Percentiles rank a stretch among this genome's conserved stretches.
Conservation (phyloP, 2,888 invertebrate genomes). For the Iselma pallidipennis region DNA sequence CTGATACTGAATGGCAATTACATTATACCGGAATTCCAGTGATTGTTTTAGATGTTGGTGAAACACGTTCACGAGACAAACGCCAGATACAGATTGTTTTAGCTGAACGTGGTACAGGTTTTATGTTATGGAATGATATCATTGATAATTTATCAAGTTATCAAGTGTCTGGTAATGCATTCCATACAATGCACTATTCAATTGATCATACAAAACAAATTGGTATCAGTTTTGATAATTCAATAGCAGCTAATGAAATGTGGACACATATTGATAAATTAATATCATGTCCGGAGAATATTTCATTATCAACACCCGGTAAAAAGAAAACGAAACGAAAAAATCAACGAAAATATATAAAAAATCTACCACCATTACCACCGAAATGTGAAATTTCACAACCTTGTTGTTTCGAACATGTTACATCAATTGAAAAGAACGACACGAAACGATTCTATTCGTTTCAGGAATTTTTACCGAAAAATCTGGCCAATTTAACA, state of each 20-base stretch:
- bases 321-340: constrained; percentile 63
- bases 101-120: constrained; percentile 76
- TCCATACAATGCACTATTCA: constrained; percentile 82
- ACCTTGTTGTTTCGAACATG: constrained; percentile 84
- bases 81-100: constrained; percentile 71
- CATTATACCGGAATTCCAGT: constrained; percentile 80
- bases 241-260: constrained; percentile 71
- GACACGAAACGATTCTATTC: constrained; percentile 70
- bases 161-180: constrained; percentile 70
- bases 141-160: constrained; percentile 80
- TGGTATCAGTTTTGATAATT: constrained; percentile 80
- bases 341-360: constrained; percentile 58
- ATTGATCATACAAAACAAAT: constrained; percentile 75
- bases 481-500: constrained; percentile 23
- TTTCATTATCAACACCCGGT: constrained; percentile 72
- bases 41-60: constrained; percentile 75
- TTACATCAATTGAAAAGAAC: constrained; percentile 73
- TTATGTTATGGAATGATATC: constrained; percentile 79
- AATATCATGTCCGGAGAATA: constrained; percentile 77
- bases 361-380: constrained; percentile 66
- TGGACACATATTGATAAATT: constrained; percentile 70
- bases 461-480: constrained; percentile 66
- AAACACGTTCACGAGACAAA: constrained; percentile 69
- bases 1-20: constrained; percentile 68
- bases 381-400: constrained; percentile 81